Base-by-base conservation (phyloP, 2,888 invertebrate genomes). In the Aricia artaxerxes region DNA sequence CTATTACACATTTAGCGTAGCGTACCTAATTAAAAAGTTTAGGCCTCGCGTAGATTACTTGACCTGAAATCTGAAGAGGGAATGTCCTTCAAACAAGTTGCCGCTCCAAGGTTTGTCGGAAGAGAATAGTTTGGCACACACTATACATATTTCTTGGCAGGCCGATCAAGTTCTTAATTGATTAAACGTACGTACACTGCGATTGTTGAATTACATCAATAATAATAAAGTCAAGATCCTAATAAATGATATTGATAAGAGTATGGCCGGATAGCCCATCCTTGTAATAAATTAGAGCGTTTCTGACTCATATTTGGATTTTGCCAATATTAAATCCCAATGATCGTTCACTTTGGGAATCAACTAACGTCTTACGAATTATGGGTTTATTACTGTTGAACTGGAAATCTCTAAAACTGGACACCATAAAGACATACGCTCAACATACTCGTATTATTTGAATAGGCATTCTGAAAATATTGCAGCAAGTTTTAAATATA, bases 61-160 rank as follows among this genome's bases (percentile, higher is more conserved):
- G 80, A 77, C 75, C 78, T 79, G 79, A 69, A 73, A 80, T 75
- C 80, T 79, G 79, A 49, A 78, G 79, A 75, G 72, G 60, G 73
- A n/a, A 79, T 77, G 78, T 82, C 82, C 82, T 81, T 82, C 79
- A 81, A 81, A 80, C 80, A 81, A 80, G 69, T 80, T 76, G 78
- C 79, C 81, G 80, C 81, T 82, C 76, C 80, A 78, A 79, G 81
- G 81, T 82, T 79, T 82, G 80, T 81, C 81, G 81, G 80, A 81
- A 80, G 80, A 80, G 82, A 84, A 84, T 85, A 83, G 81, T 82
- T 83, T 83, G 83, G 83, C 83, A 82, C 79, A 77, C 80, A 73
- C 78, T 61, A 80, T 57, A 77, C 80, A 79, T 80, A 81, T 80
- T 80, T 83, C 82, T 83, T 83, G 82, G 82, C 82, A 82, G 81